Conservation (phyloP, 2,797 vertebrate genomes). For the Eutrigla gurnardus region DNA sequence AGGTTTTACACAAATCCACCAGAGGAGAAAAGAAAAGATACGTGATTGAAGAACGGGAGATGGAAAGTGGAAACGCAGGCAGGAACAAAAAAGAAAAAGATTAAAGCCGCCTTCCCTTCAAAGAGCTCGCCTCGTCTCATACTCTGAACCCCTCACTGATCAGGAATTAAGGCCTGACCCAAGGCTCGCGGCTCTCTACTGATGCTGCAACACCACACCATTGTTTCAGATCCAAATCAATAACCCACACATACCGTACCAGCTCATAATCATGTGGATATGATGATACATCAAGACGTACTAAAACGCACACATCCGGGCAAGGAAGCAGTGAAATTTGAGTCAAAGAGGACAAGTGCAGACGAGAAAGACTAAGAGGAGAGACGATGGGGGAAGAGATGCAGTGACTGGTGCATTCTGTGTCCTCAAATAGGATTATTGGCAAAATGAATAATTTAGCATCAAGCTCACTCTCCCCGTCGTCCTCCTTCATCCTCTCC, state of each 20-base stretch:
- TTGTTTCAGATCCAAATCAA: constrained; percentile 29
- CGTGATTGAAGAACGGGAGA: constrained; percentile 20
- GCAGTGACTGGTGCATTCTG: constrained; percentile 1
- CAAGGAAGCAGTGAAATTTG: neutral
- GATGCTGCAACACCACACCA: neutral
- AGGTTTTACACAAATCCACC: constrained; percentile 22
- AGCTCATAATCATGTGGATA: constrained; percentile 12
- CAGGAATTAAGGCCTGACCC: constrained; percentile 27
- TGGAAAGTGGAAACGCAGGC: constrained; percentile 8
- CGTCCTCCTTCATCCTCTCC: constrained; percentile 13
- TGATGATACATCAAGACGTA: constrained; percentile 4
- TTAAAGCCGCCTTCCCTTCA: constrained; percentile 49
- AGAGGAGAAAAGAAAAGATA: constrained; percentile 10
- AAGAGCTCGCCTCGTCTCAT: constrained; percentile 35
- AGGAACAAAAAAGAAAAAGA: constrained; percentile 20
- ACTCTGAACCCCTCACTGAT: constrained; percentile 30
- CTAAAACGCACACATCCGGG: neutral
- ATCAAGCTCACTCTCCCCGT: constrained; percentile 15
- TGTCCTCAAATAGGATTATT: constrained; percentile 32
- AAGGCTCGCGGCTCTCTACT: constrained; percentile 3
- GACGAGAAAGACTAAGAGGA: constrained; percentile 2
- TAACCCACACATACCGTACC: neutral
- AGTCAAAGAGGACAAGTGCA: constrained; percentile 23
- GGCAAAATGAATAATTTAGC: constrained; percentile 49
- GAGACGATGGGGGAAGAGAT: neutral